Base-by-base conservation (phyloP, 2,888 invertebrate genomes). In the Pyrrhia umbra region DNA sequence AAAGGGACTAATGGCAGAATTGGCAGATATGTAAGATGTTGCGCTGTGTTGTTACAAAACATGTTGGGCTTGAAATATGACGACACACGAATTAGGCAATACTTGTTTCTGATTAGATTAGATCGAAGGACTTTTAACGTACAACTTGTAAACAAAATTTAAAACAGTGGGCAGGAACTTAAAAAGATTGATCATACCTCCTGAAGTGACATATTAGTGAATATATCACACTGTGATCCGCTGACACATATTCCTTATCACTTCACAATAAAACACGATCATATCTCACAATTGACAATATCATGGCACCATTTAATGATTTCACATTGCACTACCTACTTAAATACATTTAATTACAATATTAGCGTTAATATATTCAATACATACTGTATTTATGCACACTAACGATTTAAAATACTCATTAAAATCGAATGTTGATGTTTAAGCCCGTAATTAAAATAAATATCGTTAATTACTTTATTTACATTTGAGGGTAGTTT, bases 231-330 rank as follows among this genome's bases (percentile, higher is more conserved):
- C 68, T 68, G 71, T 72, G 75, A 75, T 84, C 82, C 81, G 76
- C 74, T 86, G 87, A 89, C 90, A 90, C 91, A 90, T 86, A 86
- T 89, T 83, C 51, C 68, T 88, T 90, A 91, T 91, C 92, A 88
- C 82, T 70, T 62, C 72, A 71, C 73, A 55, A 34, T 47, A 61
- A 65, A 80, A 80, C 75, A 79, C 77, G 75, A 74, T 62, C 61
- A 80, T 79, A 69, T 77, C 68, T 81, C 84, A 84, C 79, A 76
- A 84, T 81, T 74, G 75, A 83, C 81, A 74, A 68, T 56, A 77
- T 73, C 77, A 80, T 77, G 73, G 60, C 77, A 79, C 71, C 25
- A 68, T 61, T 65, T 37, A 68, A 52, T 62, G 27, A 61, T 58
- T 51, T 54, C 60, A 10, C 60, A 67, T 57, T 54, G 10, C 59